Evolutionary conservation across 2,797 vertebrate genomes (phyloP).

Genomic region (Ctenosaura bakeri): DNA sequence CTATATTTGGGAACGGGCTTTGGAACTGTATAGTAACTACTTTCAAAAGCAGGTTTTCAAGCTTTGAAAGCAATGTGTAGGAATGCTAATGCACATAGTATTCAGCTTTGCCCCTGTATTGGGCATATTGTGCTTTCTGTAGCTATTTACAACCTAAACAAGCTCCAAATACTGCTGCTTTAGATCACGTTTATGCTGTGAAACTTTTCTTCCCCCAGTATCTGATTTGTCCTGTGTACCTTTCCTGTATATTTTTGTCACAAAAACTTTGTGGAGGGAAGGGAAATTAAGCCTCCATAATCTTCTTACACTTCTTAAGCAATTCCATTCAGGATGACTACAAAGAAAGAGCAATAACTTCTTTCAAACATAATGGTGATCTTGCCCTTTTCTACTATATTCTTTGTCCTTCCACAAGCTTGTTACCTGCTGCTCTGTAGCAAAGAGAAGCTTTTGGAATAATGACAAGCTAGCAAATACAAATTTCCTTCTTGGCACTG

Average conservation of each 20-base stretch:
- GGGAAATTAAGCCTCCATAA: constrained; percentile 53
- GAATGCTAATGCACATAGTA: not conserved
- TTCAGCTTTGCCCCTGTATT: not conserved
- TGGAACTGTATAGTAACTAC: too few species aligned
- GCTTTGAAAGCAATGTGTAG: too few species aligned
- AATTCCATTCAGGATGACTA: constrained; percentile 45
- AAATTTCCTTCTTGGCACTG: accelerated
- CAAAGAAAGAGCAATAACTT: constrained; percentile 22
- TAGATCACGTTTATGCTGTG: constrained; percentile 66
- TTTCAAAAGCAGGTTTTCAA: too few species aligned
- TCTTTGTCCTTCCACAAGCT: constrained; percentile 19
- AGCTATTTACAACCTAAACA: not conserved
- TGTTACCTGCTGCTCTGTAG: constrained; percentile 28
- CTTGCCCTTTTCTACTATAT: constrained; percentile 21
- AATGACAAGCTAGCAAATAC: not conserved
- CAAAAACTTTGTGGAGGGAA: constrained; percentile 55
- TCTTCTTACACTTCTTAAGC: constrained; percentile 46
- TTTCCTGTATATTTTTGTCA: constrained; percentile 57
- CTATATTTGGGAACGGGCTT: too few species aligned
- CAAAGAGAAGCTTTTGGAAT: constrained; percentile 31
- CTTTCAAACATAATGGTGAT: constrained; percentile 24
- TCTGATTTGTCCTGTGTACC: constrained; percentile 59
- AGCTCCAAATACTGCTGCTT: constrained; percentile 39
- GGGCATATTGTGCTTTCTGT: not conserved
- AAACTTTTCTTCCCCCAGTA: constrained; percentile 54